phyloP scores from a whole-genome alignment of 2,888 invertebrate species.

The Pomacea canaliculata region DNA sequence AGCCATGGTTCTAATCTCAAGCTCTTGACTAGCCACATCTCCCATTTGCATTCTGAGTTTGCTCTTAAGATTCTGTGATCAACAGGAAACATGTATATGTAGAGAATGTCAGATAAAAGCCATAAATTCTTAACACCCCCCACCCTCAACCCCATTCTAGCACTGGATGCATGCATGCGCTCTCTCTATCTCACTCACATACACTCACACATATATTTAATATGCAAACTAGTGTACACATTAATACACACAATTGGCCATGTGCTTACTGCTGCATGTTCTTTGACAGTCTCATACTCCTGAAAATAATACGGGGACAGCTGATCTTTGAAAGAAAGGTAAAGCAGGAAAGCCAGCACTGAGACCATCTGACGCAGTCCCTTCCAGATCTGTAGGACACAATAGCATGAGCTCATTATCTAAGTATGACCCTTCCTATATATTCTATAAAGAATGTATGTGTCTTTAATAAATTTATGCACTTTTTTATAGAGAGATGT shows the following conservation, averaged over 20 bases:
- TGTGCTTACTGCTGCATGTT: slow-evolving; percentile 5
- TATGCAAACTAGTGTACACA: slow-evolving; percentile 1
- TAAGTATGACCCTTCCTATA: too few species aligned
- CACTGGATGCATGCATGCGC: background rate
- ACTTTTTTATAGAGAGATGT: too few species aligned
- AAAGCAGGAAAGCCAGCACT: slow-evolving; percentile 25
- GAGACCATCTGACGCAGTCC: slow-evolving; percentile 18
- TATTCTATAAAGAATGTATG: too few species aligned
- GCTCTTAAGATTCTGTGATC: background rate
- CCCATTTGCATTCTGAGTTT: slow-evolving; percentile 14
- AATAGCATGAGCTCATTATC: background rate
- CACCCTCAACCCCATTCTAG: background rate
- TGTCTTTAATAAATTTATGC: too few species aligned
- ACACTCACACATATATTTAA: background rate
- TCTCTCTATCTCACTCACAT: background rate
- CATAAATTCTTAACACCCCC: background rate
- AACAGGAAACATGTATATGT: background rate
- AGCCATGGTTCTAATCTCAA: slow-evolving; percentile 28
- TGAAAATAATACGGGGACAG: slow-evolving; percentile 6
- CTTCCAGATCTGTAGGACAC: slow-evolving; percentile 15
- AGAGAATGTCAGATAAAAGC: background rate
- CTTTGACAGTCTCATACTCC: background rate
- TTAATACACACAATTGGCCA: background rate
- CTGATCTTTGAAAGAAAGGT: slow-evolving; percentile 4
- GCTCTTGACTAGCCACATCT: slow-evolving; percentile 28